A percentile compares a stretch with the other conserved stretches of the same genome.
Conservation (phyloP, 1,140 invertebrate genomes). For the Lucilia cuprina region DNA sequence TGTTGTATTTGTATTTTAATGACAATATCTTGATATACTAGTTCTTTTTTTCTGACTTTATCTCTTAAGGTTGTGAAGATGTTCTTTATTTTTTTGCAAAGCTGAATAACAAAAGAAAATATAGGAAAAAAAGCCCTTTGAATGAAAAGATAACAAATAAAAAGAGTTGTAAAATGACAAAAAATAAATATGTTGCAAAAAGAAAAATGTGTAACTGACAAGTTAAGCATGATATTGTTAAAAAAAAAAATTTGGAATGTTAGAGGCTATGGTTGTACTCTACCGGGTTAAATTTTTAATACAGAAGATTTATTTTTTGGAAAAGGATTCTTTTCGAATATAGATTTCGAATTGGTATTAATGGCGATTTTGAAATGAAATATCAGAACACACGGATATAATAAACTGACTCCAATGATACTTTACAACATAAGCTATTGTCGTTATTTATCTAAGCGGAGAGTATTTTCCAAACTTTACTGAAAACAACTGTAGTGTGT, state of each 20-base stretch:
- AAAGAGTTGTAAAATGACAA: not conserved
- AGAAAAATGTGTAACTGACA: not conserved
- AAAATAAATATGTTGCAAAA: not conserved
- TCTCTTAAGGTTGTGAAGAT: not conserved
- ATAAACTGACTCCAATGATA: too few relatives aligned
- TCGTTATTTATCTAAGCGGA: too few relatives aligned
- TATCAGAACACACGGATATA: too few relatives aligned
- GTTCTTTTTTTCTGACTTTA: not conserved
- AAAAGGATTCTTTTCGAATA: too few relatives aligned
- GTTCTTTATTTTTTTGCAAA: not conserved
- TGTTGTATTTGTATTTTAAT: not conserved
- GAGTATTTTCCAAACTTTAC: too few relatives aligned
- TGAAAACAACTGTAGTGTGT: too few relatives aligned
- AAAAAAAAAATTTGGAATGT: not conserved
- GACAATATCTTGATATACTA: conserved; percentile 10
- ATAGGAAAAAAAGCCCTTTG: not conserved
- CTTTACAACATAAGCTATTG: too few relatives aligned
- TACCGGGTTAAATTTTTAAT: too few relatives aligned
- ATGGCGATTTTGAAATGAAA: too few relatives aligned
- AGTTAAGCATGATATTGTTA: not conserved
- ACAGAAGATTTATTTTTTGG: too few relatives aligned
- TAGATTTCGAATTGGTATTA: too few relatives aligned
- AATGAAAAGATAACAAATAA: not conserved
- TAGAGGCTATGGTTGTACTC: too few relatives aligned
- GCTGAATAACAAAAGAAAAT: not conserved